Evolutionary conservation across 2,797 vertebrate genomes (phyloP), one percentile per base, ranked within the genome.

Genomic region (Neosilurus mollespiculum): DNA sequence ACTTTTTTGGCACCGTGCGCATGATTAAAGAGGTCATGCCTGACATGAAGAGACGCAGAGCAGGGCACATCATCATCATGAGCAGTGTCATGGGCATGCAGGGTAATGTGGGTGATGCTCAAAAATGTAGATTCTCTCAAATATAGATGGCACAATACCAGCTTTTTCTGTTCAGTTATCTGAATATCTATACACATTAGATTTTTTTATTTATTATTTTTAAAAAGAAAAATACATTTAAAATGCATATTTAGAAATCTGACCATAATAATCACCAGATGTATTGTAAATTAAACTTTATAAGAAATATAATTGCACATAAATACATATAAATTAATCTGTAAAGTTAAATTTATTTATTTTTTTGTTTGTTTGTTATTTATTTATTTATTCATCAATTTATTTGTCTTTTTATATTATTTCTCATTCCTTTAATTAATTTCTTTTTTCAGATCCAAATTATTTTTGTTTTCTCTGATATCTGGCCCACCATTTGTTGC

Each of bases 31-130:
- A 97, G 43, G 95, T 98, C 75, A 95, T 99, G 89, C 97, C 97
- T 0, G 93, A 92, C 84, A 99, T 98, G 97, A 99, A 99, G 92
- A 95, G 88, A 87, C 91, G 95, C 75, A 91, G 92, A 56, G 92
- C 90, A 0, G 97, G 97, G 0, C 97, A 98, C 91, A 97, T 99
- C 16, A 93, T 99, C 82, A 95, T 98, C 86, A 94, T 98, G 95
- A 99, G 97, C 94, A 98, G 97, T 0, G 96, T 98, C 77, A 97
- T 98, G 97, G 97, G 97, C 14, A 93, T 98, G 76, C 97, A 98
- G 88, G 97, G 97, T 97, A 92, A 78, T 26, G 22, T 62, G 75
- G 75, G 34, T 43, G 58, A 78, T 24, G 37, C 26, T 49, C n/a
- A 49, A 4, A 62, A 24, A 10, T 10, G 14, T 4, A 14, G 54